Base-by-base conservation (phyloP, 1,140 invertebrate genomes). In the Bactericera cockerelli region DNA sequence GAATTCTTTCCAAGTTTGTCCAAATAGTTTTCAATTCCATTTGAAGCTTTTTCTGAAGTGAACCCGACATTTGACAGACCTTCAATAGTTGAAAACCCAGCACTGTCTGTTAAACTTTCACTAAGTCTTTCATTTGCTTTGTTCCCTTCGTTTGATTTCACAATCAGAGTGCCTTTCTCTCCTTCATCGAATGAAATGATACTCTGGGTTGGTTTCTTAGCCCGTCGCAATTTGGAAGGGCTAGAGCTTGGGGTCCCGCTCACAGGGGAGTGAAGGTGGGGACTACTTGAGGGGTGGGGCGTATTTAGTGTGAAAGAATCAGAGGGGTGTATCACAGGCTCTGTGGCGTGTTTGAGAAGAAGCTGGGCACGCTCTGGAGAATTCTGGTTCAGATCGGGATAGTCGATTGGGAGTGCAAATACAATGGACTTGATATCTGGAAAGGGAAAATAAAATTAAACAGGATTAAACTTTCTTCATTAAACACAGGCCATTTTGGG, bases 331-430 rank as follows among this genome's bases (percentile, higher is more conserved):
- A 49, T 49, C 22, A 22, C n/a, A 19, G 42, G 42, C 19, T 49
- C 42, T 4, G 22, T 49, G 22, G 3, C 6, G 19, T 49, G n/a
- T 16, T 49, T 49, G 22, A 49, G n/a, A 4, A 49, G 22, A 8
- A 22, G n/a, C 4, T 19, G 22, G 19, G n/a, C 8, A 16, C 3
- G 8, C 22, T 49, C 42, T 4, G 28, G 28, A 16, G 42, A 19
- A n/a, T 4, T 6, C 4, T 78, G 74, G 74, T 93, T 89, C 38
- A 93, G 74, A 69, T 87, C 84, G 58, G 80, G 72, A 73, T 87
- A 88, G 70, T 94, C 89, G 64, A 93, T 87, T 66, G 81, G 87
- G 67, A 94, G 83, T 24, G 91, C 91, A 76, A 95, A 95, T 63
- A 93, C 76, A 68, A 94, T 84, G 36, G 87, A 84, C 61, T 81